Conservation (phyloP, 2,113 vertebrate species). For the Oryzias javanicus region DNA sequence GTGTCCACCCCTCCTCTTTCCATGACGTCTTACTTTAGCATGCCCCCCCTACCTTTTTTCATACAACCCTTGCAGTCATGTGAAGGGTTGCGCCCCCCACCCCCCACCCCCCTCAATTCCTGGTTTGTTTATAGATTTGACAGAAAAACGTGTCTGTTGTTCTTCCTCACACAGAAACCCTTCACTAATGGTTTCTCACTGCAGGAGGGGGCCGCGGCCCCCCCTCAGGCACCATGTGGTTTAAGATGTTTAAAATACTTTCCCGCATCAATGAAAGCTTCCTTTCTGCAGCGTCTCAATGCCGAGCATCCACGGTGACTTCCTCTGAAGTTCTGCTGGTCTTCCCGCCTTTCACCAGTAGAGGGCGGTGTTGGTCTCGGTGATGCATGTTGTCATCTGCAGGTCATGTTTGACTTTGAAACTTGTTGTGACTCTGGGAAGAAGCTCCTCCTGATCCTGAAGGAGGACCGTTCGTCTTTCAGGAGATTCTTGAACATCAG, state of each 20-base stretch:
- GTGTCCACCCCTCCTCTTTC: slow-evolving; percentile 31
- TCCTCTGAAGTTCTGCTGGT: not conserved
- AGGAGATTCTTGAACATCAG: no score
- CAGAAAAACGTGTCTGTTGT: not conserved
- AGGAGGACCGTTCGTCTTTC: no score
- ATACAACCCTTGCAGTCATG: not conserved
- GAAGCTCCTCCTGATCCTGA: no score
- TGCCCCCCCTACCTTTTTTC: slow-evolving; percentile 25
- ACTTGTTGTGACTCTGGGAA: no score
- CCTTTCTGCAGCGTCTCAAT: not conserved
- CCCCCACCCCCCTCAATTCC: not conserved
- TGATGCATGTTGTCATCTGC: no score
- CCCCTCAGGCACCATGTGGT: slow-evolving; percentile 6
- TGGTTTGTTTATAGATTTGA: not conserved
- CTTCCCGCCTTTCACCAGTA: slow-evolving; percentile 30
- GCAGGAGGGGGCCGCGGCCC: slow-evolving; percentile 8
- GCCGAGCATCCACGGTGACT: no score
- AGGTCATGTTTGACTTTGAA: no score
- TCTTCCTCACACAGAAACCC: no score
- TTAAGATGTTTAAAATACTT: slow-evolving; percentile 19
- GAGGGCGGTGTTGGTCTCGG: slow-evolving; percentile 52
- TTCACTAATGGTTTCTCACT: no score
- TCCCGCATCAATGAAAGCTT: no score
- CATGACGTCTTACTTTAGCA: slow-evolving; percentile 36
- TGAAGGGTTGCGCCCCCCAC: slow-evolving; percentile 31